Base-by-base conservation (phyloP, 2,113 vertebrate genomes). In the Chaenogobius annularis region DNA sequence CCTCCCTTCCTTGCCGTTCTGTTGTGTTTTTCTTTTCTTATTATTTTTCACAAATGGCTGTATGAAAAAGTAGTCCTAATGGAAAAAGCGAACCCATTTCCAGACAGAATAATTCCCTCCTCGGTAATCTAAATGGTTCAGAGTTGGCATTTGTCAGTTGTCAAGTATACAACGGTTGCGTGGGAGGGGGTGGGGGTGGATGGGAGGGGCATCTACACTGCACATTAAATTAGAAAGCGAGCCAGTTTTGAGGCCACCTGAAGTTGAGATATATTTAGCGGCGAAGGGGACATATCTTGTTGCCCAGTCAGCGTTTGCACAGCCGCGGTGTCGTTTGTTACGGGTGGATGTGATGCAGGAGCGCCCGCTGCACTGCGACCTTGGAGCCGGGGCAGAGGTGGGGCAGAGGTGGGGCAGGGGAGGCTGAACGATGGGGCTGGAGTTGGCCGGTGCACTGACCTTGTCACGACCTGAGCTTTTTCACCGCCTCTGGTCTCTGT, bases 81-180 rank as follows among this genome's bases (percentile, higher is more conserved):
- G 91, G 91, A 92, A 93, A 92, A 90, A 88, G 85, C 82, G 77
- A 90, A 85, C 85, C 90, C 86, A 84, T 88, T 89, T 90, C 89
- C 86, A 90, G 89, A 87, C 80, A 19, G 90, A 90, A 92, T 93
- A 90, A 92, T 92, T 89, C 90, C 85, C 85, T 78, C 81, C 84
- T 80, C 83, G 58, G 78, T 91, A 92, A 93, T 94, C 91, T 93
- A 90, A 93, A 91, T 85, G 87, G 86, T 86, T 88, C 84, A 73
- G 87, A 88, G 85, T 92, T 90, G 77, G 90, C 91, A 93, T 94
- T 91, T 89, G 91, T 93, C 91, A 93, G 84, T 89, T 93, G 92
- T 93, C 92, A 92, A 79, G 75, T 76, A 64, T 72, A 61, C 48
- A 83, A 46, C 68, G 59, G 70, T 69, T 40, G 68, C 47, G 68